Conservation (phyloP, 92 coral and sea anemone genomes). For the Metridium senile region DNA sequence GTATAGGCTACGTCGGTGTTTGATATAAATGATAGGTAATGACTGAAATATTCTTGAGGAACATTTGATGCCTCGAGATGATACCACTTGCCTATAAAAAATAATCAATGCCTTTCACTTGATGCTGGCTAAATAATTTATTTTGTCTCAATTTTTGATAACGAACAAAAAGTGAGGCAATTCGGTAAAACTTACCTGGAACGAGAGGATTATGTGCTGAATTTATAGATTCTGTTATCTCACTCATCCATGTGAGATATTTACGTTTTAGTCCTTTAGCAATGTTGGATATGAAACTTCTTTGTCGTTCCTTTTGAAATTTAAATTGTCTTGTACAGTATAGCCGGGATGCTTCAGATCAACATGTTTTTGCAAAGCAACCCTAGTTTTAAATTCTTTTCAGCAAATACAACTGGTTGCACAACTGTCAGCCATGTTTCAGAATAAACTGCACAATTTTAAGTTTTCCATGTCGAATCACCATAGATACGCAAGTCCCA, state of each 20-base stretch:
- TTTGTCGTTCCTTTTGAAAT: slow-evolving; percentile 5
- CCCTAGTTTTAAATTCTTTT: slow-evolving; percentile 23
- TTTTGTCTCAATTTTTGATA: not conserved
- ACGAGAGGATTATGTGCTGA: slow-evolving; percentile 47
- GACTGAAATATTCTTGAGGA: slow-evolving; percentile 12
- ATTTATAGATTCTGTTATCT: slow-evolving; percentile 33
- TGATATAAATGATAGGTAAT: too few relatives aligned
- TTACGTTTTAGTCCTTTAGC: slow-evolving; percentile 5
- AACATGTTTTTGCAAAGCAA: slow-evolving; percentile 25
- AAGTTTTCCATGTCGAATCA: not conserved
- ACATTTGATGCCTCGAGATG: slow-evolving; percentile 13
- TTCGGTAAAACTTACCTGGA: slow-evolving; percentile 44
- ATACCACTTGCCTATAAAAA: slow-evolving; percentile 34
- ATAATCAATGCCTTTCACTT: not conserved
- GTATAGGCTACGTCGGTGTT: too few relatives aligned
- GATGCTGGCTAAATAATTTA: not conserved
- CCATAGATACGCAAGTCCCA: not conserved
- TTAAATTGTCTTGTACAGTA: not conserved
- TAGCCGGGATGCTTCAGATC: slow-evolving; percentile 24
- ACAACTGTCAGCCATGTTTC: slow-evolving; percentile 23
- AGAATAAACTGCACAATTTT: not conserved
- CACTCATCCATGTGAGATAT: slow-evolving; percentile 31
- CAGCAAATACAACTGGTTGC: slow-evolving; percentile 23
- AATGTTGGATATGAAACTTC: not conserved
- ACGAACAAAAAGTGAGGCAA: not conserved